Conservation (phyloP, 1,140 invertebrate species). For the Archegozetes longisetosus region DNA sequence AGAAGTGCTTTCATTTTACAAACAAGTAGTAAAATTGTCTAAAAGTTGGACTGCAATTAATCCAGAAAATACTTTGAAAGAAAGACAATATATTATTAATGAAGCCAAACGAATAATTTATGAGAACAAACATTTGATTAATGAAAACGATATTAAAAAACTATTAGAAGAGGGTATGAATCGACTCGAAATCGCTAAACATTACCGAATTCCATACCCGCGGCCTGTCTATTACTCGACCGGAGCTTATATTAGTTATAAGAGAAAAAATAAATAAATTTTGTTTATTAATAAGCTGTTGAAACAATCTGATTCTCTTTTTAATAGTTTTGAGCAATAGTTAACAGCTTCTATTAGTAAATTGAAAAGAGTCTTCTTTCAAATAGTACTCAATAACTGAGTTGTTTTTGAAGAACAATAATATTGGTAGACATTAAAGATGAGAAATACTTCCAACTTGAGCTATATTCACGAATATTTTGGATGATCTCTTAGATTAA, state of each 20-base stretch:
- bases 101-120: not conserved
- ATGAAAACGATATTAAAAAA: not conserved
- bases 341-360: no score
- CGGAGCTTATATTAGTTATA: conserved; percentile 11
- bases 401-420: no score
- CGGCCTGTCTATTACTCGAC: conserved; percentile 11
- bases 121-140: not conserved
- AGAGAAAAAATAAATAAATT: no score
- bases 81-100: conserved; percentile 1
- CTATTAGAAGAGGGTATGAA: not conserved
- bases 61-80: not conserved
- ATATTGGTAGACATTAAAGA: no score
- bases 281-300: no score
- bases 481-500: no score
- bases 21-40: not conserved
- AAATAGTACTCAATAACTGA: no score
- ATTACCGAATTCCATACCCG: conserved; percentile 13
- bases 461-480: no score
- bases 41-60: not conserved
- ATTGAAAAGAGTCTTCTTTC: no score
- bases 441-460: no score
- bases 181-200: conserved; percentile 10
- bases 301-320: no score
- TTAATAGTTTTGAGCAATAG: no score
- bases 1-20: conserved; percentile 4